Evolutionary conservation across 2,113 vertebrate species (phyloP).

Genomic region (Corvus hawaiiensis): DNA sequence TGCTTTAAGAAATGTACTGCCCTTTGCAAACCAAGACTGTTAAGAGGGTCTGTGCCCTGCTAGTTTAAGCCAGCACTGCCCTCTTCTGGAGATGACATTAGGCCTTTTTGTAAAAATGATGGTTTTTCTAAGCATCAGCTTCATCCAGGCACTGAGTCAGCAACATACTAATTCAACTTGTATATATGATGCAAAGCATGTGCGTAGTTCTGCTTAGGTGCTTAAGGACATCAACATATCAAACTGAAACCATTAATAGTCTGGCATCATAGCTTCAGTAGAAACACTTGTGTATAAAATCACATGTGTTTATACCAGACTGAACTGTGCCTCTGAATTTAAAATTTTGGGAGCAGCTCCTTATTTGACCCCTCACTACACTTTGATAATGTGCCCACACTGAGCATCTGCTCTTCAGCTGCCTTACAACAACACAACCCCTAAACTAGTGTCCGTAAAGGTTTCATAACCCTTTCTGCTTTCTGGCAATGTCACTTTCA

Average conservation of each 20-base stretch:
- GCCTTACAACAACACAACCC: not conserved
- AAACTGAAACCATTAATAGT: not conserved
- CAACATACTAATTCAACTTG: not conserved
- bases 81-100: slow-evolving; percentile 36
- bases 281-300: not conserved
- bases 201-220: not conserved
- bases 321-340: not conserved
- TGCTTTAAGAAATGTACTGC: not conserved
- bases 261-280: not conserved
- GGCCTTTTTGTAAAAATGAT: not conserved
- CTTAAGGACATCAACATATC: not conserved
- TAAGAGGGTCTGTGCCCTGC: not conserved
- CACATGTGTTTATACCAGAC: not conserved
- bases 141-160: not conserved
- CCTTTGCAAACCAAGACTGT: not conserved
- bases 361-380: not conserved
- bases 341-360: not conserved
- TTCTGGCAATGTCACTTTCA: not conserved
- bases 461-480: not conserved
- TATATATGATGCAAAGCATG: not conserved
- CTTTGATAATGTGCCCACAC: not conserved
- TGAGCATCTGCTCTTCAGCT: not conserved
- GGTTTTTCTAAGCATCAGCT: not conserved
- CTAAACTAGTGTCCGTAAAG: not conserved
- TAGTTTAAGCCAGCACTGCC: slow-evolving; percentile 59